Evolutionary conservation across 1,140 invertebrate genomes (phyloP), one percentile per base, ranked within the genome.

Genomic region (Trichogramma pretiosum): DNA sequence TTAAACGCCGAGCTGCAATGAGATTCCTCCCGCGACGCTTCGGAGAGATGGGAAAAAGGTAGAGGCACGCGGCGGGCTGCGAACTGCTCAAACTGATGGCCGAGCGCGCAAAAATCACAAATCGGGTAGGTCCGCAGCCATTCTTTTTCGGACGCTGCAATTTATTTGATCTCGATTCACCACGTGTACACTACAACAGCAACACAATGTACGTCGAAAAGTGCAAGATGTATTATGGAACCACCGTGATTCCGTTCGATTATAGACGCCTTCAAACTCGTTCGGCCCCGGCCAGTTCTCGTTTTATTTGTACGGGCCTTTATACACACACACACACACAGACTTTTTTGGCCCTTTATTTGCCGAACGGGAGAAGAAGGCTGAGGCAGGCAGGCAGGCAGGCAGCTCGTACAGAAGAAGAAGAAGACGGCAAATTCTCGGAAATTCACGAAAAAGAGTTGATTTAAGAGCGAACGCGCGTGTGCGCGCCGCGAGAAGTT

Each of bases 111-210:
- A n/a, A n/a, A n/a, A n/a, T n/a, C n/a, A n/a, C n/a, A n/a, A n/a
- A n/a, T n/a, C n/a, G n/a, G n/a, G n/a, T n/a, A n/a, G n/a, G n/a
- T n/a, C n/a, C n/a, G n/a, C n/a, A n/a, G n/a, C n/a, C n/a, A n/a
- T n/a, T n/a, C n/a, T n/a, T n/a, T n/a, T n/a, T n/a, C n/a, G n/a
- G n/a, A n/a, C n/a, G n/a, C n/a, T 58, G 43, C 49, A 41, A 58
- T 58, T 57, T 46, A 39, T 56, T 54, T 48, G 43, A 55, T 60
- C 55, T 37, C 24, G 50, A 62, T 54, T 56, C 50, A n/a, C n/a
- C n/a, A n/a, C n/a, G n/a, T n/a, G n/a, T n/a, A n/a, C n/a, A n/a
- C n/a, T n/a, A n/a, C n/a, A n/a, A n/a, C n/a, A n/a, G n/a, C n/a
- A n/a, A n/a, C n/a, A n/a, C n/a, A n/a, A n/a, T 32, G 28, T 49